Evolutionary conservation across 1,140 invertebrate genomes (phyloP).

Genomic region (Hycleus phaleratus): DNA sequence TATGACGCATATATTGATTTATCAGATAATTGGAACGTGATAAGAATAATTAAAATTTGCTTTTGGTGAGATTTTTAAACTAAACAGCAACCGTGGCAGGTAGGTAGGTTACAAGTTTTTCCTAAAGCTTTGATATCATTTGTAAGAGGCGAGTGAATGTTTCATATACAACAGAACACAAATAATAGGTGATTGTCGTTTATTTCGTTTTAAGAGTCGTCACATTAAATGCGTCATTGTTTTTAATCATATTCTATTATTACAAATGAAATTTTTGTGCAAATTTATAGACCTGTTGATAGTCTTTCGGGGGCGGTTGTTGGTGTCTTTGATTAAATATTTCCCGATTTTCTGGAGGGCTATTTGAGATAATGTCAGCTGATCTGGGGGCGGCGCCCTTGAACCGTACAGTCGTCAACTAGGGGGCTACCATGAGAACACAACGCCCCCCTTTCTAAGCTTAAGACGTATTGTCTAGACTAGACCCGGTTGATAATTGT

Average conservation of each 20-base stretch:
- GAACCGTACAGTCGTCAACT: neutral
- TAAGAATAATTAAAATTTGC: too few relatives aligned
- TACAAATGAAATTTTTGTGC: too few relatives aligned
- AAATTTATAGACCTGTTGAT: constrained; percentile 3
- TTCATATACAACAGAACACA: too few relatives aligned
- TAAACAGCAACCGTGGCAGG: too few relatives aligned
- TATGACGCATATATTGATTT: constrained; percentile 13
- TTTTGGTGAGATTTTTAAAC: too few relatives aligned
- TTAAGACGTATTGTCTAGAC: too few relatives aligned
- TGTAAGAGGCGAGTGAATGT: too few relatives aligned
- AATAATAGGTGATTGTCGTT: too few relatives aligned
- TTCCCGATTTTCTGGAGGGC: neutral
- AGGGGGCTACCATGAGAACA: neutral
- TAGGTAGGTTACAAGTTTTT: constrained; percentile 3
- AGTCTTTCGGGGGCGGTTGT: neutral
- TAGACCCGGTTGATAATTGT: too few relatives aligned
- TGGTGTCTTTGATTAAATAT: neutral
- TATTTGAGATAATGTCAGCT: constrained; percentile 12
- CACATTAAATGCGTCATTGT: constrained; percentile 26
- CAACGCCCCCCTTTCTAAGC: constrained; percentile 7
- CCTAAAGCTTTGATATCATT: neutral
- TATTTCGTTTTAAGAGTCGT: too few relatives aligned
- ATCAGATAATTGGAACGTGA: constrained; percentile 13
- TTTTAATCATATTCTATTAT: too few relatives aligned
- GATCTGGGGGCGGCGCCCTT: constrained; percentile 15